Conservation (phyloP, 1,140 invertebrate genomes). For the Drosophila rhopaloa region DNA sequence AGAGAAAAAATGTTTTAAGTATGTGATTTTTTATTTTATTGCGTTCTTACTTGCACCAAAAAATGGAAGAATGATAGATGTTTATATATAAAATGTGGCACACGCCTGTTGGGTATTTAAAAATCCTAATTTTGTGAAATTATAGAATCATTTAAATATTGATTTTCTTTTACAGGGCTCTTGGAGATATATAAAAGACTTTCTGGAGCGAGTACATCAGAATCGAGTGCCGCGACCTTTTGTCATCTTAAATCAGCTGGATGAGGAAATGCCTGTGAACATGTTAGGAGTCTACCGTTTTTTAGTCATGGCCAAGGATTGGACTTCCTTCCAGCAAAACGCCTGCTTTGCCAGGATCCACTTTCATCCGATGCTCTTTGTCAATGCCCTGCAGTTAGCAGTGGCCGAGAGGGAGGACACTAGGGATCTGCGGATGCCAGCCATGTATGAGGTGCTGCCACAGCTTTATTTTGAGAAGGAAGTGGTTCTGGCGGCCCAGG, state of each 20-base stretch:
- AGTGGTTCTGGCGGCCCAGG: constrained; percentile 45
- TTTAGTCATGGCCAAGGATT: constrained; percentile 87
- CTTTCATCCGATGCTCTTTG: constrained; percentile 87
- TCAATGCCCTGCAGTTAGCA: constrained; percentile 86
- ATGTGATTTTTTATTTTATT: no score
- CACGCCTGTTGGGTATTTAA: no score
- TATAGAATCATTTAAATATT: neutral
- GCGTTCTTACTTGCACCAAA: no score
- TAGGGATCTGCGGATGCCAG: constrained; percentile 86
- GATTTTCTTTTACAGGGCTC: constrained; percentile 26
- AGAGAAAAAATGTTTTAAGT: no score
- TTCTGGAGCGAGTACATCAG: constrained; percentile 83
- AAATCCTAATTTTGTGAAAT: neutral
- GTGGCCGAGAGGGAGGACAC: constrained; percentile 86
- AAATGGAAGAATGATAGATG: no score
- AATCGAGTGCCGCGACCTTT: constrained; percentile 73
- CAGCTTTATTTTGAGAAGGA: constrained; percentile 85
- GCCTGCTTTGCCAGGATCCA: constrained; percentile 87
- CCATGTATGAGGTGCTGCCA: constrained; percentile 87
- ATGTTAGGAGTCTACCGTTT: constrained; percentile 88
- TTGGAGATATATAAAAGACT: constrained; percentile 44
- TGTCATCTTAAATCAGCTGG: constrained; percentile 78
- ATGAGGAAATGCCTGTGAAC: constrained; percentile 87
- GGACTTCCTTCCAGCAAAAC: constrained; percentile 87
- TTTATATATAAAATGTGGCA: no score